A percentile compares a stretch with the other conserved stretches of the same genome.
Conservation (phyloP, 2,113 vertebrate species). For the Haemorhous mexicanus region DNA sequence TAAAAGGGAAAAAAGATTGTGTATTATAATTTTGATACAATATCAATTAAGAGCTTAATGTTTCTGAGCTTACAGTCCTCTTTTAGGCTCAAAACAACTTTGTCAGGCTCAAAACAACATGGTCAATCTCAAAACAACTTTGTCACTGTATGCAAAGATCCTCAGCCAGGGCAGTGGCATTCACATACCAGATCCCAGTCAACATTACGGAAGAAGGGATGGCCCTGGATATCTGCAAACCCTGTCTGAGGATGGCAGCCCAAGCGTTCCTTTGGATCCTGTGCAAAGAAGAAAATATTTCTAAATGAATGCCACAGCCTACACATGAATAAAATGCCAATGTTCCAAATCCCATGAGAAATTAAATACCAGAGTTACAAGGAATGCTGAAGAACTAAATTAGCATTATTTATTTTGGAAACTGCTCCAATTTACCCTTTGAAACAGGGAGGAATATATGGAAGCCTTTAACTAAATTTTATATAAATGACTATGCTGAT, state of each 20-base stretch:
- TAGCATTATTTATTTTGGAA: not conserved
- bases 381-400: not conserved
- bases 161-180: not conserved
- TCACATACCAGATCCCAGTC: conserved; percentile 96
- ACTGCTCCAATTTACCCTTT: not conserved
- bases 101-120: not conserved
- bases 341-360: not conserved
- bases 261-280: conserved; percentile 96
- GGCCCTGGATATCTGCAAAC: conserved; percentile 96
- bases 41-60: not conserved
- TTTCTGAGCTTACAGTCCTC: not conserved
- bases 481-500: not conserved
- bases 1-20: not conserved
- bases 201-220: conserved; percentile 96
- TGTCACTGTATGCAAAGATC: not conserved
- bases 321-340: not conserved
- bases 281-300: not conserved
- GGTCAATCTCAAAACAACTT: not conserved
- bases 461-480: not conserved
- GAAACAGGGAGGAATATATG: not conserved
- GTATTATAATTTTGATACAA: not conserved
- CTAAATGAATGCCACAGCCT: not conserved
- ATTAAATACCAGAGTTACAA: not conserved
- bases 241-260: conserved; percentile 98
- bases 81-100: not conserved